phyloP scores from a whole-genome alignment of 2,797 vertebrate species.

The Malurus leucopterus region DNA sequence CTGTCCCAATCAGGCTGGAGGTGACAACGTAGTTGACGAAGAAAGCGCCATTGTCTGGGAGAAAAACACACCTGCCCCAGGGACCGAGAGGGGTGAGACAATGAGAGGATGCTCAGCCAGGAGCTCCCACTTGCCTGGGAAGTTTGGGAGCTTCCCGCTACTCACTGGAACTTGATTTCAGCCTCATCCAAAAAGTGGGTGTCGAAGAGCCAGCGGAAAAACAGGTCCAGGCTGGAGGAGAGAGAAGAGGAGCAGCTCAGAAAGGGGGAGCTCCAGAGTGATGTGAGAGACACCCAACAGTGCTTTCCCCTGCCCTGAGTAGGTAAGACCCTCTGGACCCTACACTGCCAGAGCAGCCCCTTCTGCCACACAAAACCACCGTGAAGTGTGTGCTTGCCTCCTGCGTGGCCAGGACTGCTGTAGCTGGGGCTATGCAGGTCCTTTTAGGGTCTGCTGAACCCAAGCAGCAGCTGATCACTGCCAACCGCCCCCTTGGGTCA shows the following conservation, averaged over 20 bases:
- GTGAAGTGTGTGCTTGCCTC: rapidly evolving
- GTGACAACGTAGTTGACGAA: conserved; percentile 96
- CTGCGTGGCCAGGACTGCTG: background rate
- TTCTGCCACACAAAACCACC: rapidly evolving
- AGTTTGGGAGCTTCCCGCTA: background rate
- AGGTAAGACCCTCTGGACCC: background rate
- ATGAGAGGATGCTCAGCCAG: background rate
- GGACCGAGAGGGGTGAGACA: background rate
- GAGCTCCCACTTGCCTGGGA: background rate
- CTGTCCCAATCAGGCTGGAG: conserved; percentile 87
- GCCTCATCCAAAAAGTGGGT: conserved; percentile 86
- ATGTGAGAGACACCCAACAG: rapidly evolving
- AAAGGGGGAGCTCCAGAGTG: background rate
- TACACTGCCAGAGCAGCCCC: background rate
- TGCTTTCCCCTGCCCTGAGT: background rate
- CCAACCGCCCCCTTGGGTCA: background rate
- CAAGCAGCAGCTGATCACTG: background rate
- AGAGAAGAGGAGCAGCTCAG: background rate
- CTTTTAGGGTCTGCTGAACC: background rate
- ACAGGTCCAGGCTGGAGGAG: conserved; percentile 83
- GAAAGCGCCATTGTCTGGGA: conserved; percentile 95
- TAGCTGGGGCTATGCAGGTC: background rate
- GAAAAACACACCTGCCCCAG: conserved; percentile 88
- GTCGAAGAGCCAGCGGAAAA: conserved; percentile 97
- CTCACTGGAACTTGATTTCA: conserved; percentile 92